Base-by-base conservation (phyloP, 53 echinoderm and acorn worm species). In the Hippasteria phrygiana region DNA sequence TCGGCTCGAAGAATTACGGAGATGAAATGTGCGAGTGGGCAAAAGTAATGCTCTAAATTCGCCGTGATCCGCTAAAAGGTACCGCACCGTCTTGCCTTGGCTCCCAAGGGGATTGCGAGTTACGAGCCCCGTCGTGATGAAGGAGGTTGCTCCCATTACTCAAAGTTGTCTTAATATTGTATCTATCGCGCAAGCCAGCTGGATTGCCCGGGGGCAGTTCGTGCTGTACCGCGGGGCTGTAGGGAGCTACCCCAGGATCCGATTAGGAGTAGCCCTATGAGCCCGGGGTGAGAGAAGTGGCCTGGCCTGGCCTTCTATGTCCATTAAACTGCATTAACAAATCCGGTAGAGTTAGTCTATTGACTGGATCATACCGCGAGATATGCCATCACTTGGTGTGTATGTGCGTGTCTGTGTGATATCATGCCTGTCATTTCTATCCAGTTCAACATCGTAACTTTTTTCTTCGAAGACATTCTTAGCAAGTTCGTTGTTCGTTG, bases 291-390 rank as follows among this genome's bases (percentile, higher is more conserved):
- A 79, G 76, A 45, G 56, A 55, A 11, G 59, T 55, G 14, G 33
- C 29, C 47, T 55, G 14, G 33, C 29, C 47, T 38, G 85, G 50
- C 85, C 70, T 85, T 85, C 85, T 53, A 41, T 34, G 69, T 85
- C 85, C 85, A 85, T 85, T 81, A 81, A 65, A 43, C 81, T 41
- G 81, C 65, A 81, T 81, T 85, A 85, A 85, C 85, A 85, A 85
- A 85, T 85, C 85, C 70, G 47, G 22, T 10, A 12, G 70, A 50
- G 46, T 82, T 85, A 43, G 20, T 69, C n/a, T 69, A 38, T 53
- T 45, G 85, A 85, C 71, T 33, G 29, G 75, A 48, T 12, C 22
- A 0, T 50, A 20, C 43, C 48, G 13, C 64, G 81, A 11, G 3
- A 66, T 77, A 53, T 50, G 32, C 12, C 47, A 34, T 18, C 71